Conservation (phyloP, 2,113 vertebrate species). For the Takifugu flavidus region DNA sequence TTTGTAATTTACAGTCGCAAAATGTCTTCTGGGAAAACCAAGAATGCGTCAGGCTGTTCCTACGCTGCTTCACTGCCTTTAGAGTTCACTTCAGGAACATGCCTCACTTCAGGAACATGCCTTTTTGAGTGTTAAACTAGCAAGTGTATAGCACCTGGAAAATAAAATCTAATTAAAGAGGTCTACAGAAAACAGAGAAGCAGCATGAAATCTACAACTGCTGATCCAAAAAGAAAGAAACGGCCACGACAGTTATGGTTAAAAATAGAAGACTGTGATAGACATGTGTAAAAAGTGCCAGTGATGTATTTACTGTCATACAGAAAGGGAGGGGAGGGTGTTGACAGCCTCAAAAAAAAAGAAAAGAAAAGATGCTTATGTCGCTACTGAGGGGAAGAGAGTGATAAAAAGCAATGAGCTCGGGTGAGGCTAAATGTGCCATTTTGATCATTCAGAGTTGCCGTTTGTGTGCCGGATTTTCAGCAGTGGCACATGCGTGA, state of each 20-base stretch:
- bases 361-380: conserved; percentile 12
- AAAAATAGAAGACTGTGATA: conserved; percentile 3
- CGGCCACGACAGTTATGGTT: not conserved
- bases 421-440: conserved; percentile 33
- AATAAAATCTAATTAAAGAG: not conserved
- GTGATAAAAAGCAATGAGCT: conserved; percentile 10
- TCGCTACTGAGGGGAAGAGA: conserved; percentile 18
- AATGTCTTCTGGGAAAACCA: conserved; percentile 1
- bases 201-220: not conserved
- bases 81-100: not conserved
- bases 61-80: conserved; percentile 1
- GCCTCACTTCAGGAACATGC: conserved; percentile 1
- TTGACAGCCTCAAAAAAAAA: not conserved
- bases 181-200: conserved; percentile 7
- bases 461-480: conserved; percentile 42
- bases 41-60: conserved; percentile 1
- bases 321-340: no score
- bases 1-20: not conserved
- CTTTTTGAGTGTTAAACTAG: not conserved
- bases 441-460: conserved; percentile 29
- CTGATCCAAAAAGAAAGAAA: conserved; percentile 11
- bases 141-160: not conserved
- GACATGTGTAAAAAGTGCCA: no score
- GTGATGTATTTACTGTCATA: no score
- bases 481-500: conserved; percentile 57